Base-by-base conservation (phyloP, 2,888 invertebrate genomes). In the Embidobia sp. region DNA sequence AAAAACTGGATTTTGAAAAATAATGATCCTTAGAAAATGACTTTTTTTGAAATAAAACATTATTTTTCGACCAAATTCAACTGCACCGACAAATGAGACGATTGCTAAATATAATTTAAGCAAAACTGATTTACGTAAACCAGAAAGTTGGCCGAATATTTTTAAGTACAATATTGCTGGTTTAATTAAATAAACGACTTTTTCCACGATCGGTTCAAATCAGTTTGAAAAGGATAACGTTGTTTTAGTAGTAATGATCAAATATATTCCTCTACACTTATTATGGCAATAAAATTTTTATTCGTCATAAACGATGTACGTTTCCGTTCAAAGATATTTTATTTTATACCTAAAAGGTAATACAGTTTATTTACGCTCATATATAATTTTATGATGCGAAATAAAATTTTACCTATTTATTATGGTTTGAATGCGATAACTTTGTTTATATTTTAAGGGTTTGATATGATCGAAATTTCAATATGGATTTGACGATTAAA, bases 241-340 rank as follows among this genome's bases (percentile, higher is more conserved):
- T 40, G 16, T 6, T 55, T 40, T 27, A 55, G 29, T 42, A 42
- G 55, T 51, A 51, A 51, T 51, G 51, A 35, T 35, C 35, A 35
- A 35, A 51, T 51, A 15, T 35, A 51, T 33, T 51, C 22, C 3
- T 7, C 15, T n/a, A 15, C 18, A 37, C 53, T 37, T 42, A 42
- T 29, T 40, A n/a, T 29, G 3, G 26, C 42, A 55, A 55, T 40
- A 26, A 55, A 37, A 55, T 40, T 55, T 55, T 55, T 29, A 42
- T 55, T 42, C 42, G 42, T 55, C 42, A 55, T 55, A 42, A 55
- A 40, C 55, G 29, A 29, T 29, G 22, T 42, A 63, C 37, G 22
- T 63, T 63, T 63, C 40, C 63, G 49, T 63, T 63, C 49, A 29
- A 40, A 49, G 37, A 49, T 63, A 63, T 49, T n/a, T 63, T 40